Evolutionary conservation across 2,113 vertebrate genomes (phyloP).

Genomic region (Strix aluco): DNA sequence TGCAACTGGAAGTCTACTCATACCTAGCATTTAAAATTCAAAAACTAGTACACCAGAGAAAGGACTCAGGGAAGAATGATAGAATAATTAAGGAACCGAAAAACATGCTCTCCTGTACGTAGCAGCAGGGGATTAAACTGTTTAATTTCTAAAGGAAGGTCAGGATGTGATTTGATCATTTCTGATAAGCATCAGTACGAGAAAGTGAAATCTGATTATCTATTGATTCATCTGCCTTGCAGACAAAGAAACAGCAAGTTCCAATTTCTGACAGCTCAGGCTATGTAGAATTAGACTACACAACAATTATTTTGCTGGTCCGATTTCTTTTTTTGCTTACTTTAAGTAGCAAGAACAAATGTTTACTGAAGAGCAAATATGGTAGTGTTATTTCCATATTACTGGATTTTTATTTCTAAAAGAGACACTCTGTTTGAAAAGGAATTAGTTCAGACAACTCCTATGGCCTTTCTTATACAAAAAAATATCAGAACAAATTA

Average conservation of each 20-base stretch:
- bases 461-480: not conserved
- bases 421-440: not conserved
- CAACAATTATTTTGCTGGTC: not conserved
- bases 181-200: not conserved
- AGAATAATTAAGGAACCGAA: not conserved
- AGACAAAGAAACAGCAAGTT: not conserved
- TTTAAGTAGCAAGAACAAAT: not conserved
- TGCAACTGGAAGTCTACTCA: not conserved
- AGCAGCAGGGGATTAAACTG: not conserved
- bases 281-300: not conserved
- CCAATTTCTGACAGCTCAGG: not conserved
- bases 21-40: not conserved
- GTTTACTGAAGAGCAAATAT: not conserved
- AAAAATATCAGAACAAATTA: not conserved
- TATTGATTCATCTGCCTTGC: slow-evolving; percentile 2
- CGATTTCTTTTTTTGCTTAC: not conserved
- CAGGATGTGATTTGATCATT: not conserved
- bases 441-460: not conserved
- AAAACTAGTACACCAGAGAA: not conserved
- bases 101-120: not conserved
- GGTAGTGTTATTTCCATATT: not conserved
- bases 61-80: not conserved
- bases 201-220: slow-evolving; percentile 39
- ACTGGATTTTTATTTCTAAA: not conserved
- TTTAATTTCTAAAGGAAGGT: not conserved